Evolutionary conservation across 2,797 vertebrate species (phyloP), one percentile per base, ranked within the genome.

Genomic region (Enteromius viviparus): DNA sequence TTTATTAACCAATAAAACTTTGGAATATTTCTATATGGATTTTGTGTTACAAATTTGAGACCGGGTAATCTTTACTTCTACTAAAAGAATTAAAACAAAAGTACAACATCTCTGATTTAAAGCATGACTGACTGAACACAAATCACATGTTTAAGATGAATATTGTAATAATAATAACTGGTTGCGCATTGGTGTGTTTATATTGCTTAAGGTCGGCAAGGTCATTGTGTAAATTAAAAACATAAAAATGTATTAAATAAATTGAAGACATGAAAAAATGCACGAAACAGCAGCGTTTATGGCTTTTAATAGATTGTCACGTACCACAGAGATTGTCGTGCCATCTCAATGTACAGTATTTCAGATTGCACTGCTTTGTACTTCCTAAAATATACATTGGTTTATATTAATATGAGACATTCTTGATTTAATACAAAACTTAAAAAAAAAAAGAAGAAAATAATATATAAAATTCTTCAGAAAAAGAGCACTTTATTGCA

Each of bases 391-490:
- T 74, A 51, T 19, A 29, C 42, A 42, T 32, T 32, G 40, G 15
- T 47, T 34, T 78, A 32, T 47, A 64, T 19, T 21, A 62, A 47
- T 32, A 64, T 1, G 65, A 65, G 10, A 19, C 26, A 49, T n/a
- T 78, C 60, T 65, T 65, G 11, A 42, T 49, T 49, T 65, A 47
- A 78, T 78, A 78, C 2, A 60, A 76, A 58, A 40, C 11, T 4
- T 32, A 2, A 32, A 49, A 55, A 32, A 49, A 55, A 58, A 53
- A 53, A 21, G 0, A 7, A 53, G 17, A 55, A 51, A 70, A 6
- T 3, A 6, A 42, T 17, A 8, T 34, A n/a, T 15, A 11, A 4
- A 4, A 15, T 1, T 15, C 71, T 10, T n/a, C 19, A n/a, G 23
- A 21, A 32, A 62, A 70, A 37, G 34, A 55, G 4, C 68, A 34